Evolutionary conservation across 2,113 vertebrate species (phyloP).

Genomic region (Semicossyphus pulcher): DNA sequence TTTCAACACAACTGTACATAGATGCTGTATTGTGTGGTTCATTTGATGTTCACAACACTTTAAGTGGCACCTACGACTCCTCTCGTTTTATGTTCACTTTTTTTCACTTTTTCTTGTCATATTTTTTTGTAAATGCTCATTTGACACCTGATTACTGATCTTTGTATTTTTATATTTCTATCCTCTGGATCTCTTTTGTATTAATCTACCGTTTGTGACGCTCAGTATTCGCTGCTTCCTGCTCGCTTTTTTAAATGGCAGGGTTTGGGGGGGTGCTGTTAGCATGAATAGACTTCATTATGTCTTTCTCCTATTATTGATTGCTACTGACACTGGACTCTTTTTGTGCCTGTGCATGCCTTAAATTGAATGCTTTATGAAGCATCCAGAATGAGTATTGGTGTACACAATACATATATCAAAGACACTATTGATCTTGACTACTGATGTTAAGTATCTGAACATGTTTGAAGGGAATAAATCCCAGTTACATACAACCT

Average conservation of each 20-base stretch:
- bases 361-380: conserved; percentile 47
- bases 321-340: conserved; percentile 38
- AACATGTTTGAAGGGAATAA: conserved; percentile 64
- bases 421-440: conserved; percentile 42
- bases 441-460: conserved; percentile 43
- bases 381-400: conserved; percentile 37
- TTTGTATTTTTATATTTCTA: conserved; percentile 71
- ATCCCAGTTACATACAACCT: conserved; percentile 33
- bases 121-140: conserved; percentile 38
- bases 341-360: conserved; percentile 70
- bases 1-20: neutral
- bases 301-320: conserved; percentile 26
- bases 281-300: conserved; percentile 47
- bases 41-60: conserved; percentile 2
- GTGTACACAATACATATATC: conserved; percentile 47
- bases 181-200: conserved; percentile 55
- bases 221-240: conserved; percentile 46
- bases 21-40: neutral
- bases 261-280: neutral
- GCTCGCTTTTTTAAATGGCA: neutral
- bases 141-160: conserved; percentile 30
- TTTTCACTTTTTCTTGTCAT: neutral
- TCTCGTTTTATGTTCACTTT: neutral
- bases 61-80: neutral
- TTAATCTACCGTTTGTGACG: conserved; percentile 39